Conservation (phyloP, 2,888 invertebrate genomes). For the Metallyticus violacea region DNA sequence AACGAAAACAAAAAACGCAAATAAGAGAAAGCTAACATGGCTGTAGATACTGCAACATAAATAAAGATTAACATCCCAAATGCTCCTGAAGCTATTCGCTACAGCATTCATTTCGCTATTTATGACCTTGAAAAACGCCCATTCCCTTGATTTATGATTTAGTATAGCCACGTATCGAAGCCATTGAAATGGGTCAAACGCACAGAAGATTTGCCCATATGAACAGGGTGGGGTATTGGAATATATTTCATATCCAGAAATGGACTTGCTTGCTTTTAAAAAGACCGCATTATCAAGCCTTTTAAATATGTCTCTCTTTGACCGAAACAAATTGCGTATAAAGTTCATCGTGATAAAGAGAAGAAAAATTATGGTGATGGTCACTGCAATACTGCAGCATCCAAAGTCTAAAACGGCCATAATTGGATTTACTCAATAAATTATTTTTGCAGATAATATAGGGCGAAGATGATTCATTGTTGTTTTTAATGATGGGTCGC, state of each 20-base stretch:
- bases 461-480: too few species aligned
- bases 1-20: background rate
- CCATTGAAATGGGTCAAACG: background rate
- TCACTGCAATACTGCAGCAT: too few species aligned
- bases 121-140: too few species aligned
- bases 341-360: background rate
- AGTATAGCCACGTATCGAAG: background rate
- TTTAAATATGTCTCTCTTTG: too few species aligned
- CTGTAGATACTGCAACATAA: background rate
- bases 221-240: background rate
- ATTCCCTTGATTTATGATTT: background rate
- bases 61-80: background rate
- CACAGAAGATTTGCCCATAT: background rate
- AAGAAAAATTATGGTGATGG: too few species aligned
- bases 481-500: too few species aligned
- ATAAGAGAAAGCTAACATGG: background rate
- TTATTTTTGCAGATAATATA: too few species aligned
- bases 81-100: background rate
- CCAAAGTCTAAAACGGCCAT: too few species aligned
- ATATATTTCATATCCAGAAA: background rate
- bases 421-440: too few species aligned
- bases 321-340: background rate
- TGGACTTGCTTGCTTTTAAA: background rate
- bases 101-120: background rate
- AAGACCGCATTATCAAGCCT: background rate